Base-by-base conservation (phyloP, 2,888 invertebrate species). In the Electrophaes corylata region DNA sequence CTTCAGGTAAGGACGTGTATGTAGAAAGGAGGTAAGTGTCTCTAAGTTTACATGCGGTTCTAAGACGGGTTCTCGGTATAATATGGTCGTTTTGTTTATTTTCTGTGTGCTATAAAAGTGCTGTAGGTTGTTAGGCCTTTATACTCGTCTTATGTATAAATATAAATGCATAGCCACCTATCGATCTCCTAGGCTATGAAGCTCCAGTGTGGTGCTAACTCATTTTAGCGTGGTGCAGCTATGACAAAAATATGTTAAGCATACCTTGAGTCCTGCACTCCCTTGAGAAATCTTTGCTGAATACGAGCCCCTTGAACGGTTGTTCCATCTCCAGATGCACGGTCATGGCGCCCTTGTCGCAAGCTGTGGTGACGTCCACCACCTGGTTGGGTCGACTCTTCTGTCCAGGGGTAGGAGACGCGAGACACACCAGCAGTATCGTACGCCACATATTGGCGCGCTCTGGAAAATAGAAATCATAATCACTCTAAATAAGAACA, bases 271-370 rank as follows among this genome's bases (percentile, higher is more conserved):
- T 86, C 23, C 93, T 91, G 72, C 96, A 96, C 75, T 95, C 95
- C 59, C 94, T 92, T 0, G 95, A 94, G 79, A 96, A 96, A 69
- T 96, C 96, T 82, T 94, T 95, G 62, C 96, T 95, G 73, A 96
- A 96, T 29, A 96, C 85, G 5, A 95, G 79, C 5, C 96, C 96
- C 69, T 94, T 94, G 84, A 96, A 96, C 0, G 94, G 93, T 63
- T 92, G 86, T 52, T 92, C 91, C 91, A 95, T 90, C 45, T 89
- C 86, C 11, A 96, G 75, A 52, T 93, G 92, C 59, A 95, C 93
- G 58, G 94, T 93, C 72, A 96, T 88, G 52, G 93, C 84, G 52
- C 93, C 92, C 56, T 93, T 91, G 67, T 95, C 94, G 78, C 96
- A 96, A 41, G 92, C 88, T 49, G 94, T 92, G 62, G 92, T 89